Evolutionary conservation across 64 coral and sea anemone species (phyloP).

Genomic region (Acropora yongei): DNA sequence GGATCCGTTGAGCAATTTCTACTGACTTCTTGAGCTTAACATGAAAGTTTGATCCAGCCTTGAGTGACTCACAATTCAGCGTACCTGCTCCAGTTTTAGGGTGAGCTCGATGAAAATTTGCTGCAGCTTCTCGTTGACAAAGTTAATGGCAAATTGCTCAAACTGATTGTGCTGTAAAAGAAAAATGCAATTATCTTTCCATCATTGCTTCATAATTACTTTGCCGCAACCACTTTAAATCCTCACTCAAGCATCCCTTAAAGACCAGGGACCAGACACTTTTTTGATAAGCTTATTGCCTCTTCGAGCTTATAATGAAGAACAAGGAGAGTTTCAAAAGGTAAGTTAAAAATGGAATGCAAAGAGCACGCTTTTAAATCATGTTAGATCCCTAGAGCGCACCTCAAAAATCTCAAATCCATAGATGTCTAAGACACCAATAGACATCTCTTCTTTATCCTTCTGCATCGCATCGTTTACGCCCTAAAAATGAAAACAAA

Average conservation of each 20-base stretch:
- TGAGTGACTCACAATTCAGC: background rate
- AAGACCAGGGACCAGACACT: too few relatives aligned
- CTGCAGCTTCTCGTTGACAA: slow-evolving; percentile 98
- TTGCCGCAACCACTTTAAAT: too few relatives aligned
- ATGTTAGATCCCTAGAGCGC: background rate
- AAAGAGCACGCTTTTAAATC: too few relatives aligned
- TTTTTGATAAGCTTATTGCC: too few relatives aligned
- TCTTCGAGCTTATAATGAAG: too few relatives aligned
- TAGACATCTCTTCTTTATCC: slow-evolving; percentile 80
- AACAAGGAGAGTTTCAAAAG: too few relatives aligned
- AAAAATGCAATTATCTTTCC: background rate
- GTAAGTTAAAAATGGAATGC: too few relatives aligned
- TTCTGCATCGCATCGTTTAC: slow-evolving; percentile 92
- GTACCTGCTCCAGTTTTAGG: slow-evolving; percentile 93
- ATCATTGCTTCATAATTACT: too few relatives aligned
- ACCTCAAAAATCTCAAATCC: slow-evolving; percentile 99
- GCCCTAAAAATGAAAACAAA: slow-evolving; percentile 24
- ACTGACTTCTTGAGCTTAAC: too few relatives aligned
- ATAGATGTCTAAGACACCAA: slow-evolving; percentile 97
- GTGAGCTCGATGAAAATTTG: slow-evolving; percentile 98
- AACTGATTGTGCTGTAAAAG: slow-evolving; percentile 82
- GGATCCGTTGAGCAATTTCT: too few relatives aligned
- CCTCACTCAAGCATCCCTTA: too few relatives aligned
- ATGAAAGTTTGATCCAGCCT: too few relatives aligned
- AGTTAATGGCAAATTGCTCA: slow-evolving; percentile 99